phyloP scores from a whole-genome alignment of 2,888 invertebrate genomes.

The Parelbella ahira region DNA sequence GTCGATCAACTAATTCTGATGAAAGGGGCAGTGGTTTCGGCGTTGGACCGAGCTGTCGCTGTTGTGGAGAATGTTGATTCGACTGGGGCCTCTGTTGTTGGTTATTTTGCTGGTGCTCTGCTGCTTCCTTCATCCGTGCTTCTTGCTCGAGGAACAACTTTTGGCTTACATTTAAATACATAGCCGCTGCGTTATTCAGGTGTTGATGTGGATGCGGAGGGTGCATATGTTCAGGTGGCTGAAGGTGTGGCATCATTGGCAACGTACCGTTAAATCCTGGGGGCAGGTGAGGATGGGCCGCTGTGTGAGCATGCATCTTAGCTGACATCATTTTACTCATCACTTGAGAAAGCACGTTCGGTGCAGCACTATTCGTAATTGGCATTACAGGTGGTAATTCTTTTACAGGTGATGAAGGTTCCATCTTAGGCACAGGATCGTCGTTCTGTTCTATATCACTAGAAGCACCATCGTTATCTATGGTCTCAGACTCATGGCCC shows the following conservation, averaged over 20 bases:
- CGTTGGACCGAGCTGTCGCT: constrained; percentile 69
- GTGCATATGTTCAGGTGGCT: constrained; percentile 74
- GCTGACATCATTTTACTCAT: constrained; percentile 84
- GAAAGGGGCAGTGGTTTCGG: constrained; percentile 76
- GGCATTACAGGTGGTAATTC: constrained; percentile 65
- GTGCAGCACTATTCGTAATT: constrained; percentile 63
- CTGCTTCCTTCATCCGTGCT: constrained; percentile 86
- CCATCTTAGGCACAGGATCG: constrained; percentile 76
- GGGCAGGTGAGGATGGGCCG: constrained; percentile 78
- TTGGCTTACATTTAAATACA: constrained; percentile 89
- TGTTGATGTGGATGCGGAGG: constrained; percentile 79
- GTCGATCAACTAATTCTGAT: constrained; percentile 87
- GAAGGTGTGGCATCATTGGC: constrained; percentile 80
- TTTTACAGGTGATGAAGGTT: constrained; percentile 79
- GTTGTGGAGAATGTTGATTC: constrained; percentile 79
- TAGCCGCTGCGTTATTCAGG: constrained; percentile 83
- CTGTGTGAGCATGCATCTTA: constrained; percentile 80
- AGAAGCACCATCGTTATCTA: constrained; percentile 86
- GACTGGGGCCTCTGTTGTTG: constrained; percentile 82
- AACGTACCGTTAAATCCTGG: constrained; percentile 81
- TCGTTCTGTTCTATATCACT: constrained; percentile 85
- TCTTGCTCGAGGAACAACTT: constrained; percentile 90
- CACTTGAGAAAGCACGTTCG: constrained; percentile 82
- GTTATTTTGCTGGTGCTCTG: constrained; percentile 77
- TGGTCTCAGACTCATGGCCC: constrained; percentile 88